Base-by-base conservation (phyloP, 1,140 invertebrate species). In the Pentalonia nigronervosa region DNA sequence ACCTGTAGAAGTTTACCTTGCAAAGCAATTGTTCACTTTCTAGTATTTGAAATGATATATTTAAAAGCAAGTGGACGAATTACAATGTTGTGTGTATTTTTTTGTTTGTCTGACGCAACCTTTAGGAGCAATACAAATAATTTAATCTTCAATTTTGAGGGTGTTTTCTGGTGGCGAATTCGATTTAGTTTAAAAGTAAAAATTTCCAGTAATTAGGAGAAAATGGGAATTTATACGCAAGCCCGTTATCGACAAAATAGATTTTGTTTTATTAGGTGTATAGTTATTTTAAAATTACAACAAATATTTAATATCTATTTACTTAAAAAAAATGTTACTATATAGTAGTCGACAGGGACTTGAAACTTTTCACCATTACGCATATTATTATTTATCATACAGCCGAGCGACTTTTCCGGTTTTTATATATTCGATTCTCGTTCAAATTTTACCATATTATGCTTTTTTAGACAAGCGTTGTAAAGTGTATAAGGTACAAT, bases 1-100 rank as follows among this genome's bases (percentile, higher is more conserved):
- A 34, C 47, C 47, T 6, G 6, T 21, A 48, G 23, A 20, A 48
- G 8, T 48, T 88, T 48, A 47, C 47, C 8, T 88, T 88, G 11
- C 2, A 48, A 88, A 48, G 47, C n/a, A 50, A 48, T 88, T 48
- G 86, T 48, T n/a, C 47, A 84, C 83, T 41, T 45, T 84, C 0
- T 84, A 45, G 76, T 76, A 76, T 34, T n/a, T 76, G 30, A 76
- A 76, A 76, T 76, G n/a, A 76, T 76, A 76, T n/a, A 76, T 76
- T n/a, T 76, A 76, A 76, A 76, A 76, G 60, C 4, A 76, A 76
- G 60, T 76, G 14, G 6, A 76, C 60, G n/a, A n/a, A 76, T 76
- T 76, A 20, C 60, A 76, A 76, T 76, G 14, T n/a, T n/a, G 60
- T 76, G 11, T 76, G 14, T n/a, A n/a, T 76, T 76, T 76, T n/a